phyloP scores from a whole-genome alignment of 2,113 vertebrate species.

The Actenoides lindsayi region DNA sequence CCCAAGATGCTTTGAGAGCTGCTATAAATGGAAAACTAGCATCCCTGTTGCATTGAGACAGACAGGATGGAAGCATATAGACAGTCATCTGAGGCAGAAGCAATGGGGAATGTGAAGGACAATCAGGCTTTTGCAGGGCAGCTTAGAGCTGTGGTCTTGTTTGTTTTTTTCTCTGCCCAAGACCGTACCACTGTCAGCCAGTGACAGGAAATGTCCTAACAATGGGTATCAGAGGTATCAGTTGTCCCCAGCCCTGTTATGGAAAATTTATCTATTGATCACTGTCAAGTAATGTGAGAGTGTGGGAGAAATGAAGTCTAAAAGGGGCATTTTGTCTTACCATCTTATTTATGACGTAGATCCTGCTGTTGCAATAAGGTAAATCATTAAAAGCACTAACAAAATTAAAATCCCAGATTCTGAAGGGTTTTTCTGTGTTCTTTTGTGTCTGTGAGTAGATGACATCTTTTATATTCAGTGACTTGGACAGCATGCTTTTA shows the following conservation, averaged over 20 bases:
- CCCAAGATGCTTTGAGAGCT: neutral
- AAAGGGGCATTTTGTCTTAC: neutral
- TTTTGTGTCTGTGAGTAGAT: neutral
- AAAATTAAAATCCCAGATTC: neutral
- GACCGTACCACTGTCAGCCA: rapidly evolving
- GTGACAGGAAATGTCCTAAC: neutral
- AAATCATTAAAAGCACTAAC: neutral
- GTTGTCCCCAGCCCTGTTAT: neutral
- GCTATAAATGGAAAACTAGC: neutral
- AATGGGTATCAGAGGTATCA: neutral
- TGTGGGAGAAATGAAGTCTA: neutral
- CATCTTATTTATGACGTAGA: neutral
- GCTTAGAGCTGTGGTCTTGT: neutral
- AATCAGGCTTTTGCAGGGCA: neutral
- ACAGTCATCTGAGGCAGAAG: neutral
- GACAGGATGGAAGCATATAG: neutral
- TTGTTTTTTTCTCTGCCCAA: neutral
- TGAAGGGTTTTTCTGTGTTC: neutral
- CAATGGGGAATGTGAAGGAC: rapidly evolving
- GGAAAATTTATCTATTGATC: neutral
- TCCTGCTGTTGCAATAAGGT: neutral
- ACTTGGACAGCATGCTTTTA: neutral
- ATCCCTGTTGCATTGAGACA: neutral
- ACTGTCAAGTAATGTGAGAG: neutral
- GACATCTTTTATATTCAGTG: neutral